These are phyloP conservation scores for Choristoneura rosaceana DNA, from an alignment of 2,888 invertebrate genomes.

Conservation along the genomic window DNA sequence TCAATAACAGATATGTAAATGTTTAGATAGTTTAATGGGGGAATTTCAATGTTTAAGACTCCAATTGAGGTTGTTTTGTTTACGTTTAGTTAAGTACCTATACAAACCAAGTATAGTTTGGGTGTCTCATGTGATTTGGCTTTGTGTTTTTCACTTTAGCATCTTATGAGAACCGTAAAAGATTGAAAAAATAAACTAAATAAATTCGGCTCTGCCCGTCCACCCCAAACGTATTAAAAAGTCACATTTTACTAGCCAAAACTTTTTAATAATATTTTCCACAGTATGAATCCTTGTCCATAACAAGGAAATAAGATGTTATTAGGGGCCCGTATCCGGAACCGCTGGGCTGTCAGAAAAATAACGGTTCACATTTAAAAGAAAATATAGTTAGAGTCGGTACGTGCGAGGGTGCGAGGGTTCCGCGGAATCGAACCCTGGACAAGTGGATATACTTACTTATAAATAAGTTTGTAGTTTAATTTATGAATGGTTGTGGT, in stretches of 20 bases:
- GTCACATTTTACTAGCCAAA: conserved; percentile 16
- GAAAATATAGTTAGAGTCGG: conserved; percentile 73
- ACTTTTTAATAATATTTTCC: conserved; percentile 40
- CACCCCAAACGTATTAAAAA: conserved; percentile 11
- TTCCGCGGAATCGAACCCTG: conserved; percentile 35
- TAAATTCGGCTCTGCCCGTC: background rate
- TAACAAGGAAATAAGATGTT: conserved; percentile 61
- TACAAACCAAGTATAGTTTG: too few species aligned
- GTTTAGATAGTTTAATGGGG: too few species aligned
- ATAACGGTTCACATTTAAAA: conserved; percentile 78
- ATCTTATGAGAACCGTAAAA: background rate
- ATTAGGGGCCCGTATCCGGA: conserved; percentile 57
- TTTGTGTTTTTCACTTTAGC: too few species aligned
- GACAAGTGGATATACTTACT: conserved; percentile 21
- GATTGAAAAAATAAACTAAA: background rate
- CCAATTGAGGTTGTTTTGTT: too few species aligned
- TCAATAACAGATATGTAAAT: too few species aligned
- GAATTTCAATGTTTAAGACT: too few species aligned
- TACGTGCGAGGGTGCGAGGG: conserved; percentile 62
- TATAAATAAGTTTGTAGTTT: background rate
- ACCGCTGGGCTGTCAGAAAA: conserved; percentile 75
- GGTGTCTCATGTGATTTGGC: too few species aligned
- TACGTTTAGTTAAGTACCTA: too few species aligned
- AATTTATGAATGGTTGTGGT: too few species aligned
- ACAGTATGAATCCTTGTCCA: conserved; percentile 44